Evolutionary conservation across 2,797 vertebrate genomes (phyloP), one percentile per base, ranked within the genome.

Genomic region (Sebastes dallii): DNA sequence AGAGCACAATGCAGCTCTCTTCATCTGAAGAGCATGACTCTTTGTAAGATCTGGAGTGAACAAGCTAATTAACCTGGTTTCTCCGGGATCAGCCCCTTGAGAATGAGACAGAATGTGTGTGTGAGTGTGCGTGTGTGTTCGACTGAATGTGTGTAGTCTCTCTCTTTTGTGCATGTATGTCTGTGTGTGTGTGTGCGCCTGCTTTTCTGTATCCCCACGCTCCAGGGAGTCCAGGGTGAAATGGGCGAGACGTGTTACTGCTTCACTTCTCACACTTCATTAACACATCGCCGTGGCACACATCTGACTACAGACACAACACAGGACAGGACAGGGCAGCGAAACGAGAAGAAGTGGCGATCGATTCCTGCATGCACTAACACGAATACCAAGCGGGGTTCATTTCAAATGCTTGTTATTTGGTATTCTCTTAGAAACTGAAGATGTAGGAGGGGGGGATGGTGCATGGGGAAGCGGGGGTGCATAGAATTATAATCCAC

Each of bases 201-300:
- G 79, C 66, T 66, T 85, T 77, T 72, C 68, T 84, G 66, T 75
- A 78, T 77, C 75, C 72, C 66, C 72, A 27, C 80, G 52, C 89
- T 84, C 86, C 69, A 3, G 87, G 88, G 92, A 89, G 85, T 56
- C 29, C 54, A 79, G 83, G 87, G 84, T 86, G 94, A 96, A 97
- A 89, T 79, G 86, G 91, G 88, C 91, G 92, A 96, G 96, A 96
- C 93, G 81, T 95, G 95, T 95, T 95, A 95, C 95, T 95, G 96
- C 96, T 91, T 94, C 95, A 95, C 95, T 97, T 96, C 96, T 97
- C 96, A 95, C 96, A 98, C 96, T 97, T 97, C 96, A 97, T 98
- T 98, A 98, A 95, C 95, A 96, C 95, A 91, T 85, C 16, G 59
- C 12, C 81, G 92, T 94, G 96, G 81, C 77, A 79, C 83, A 88